phyloP scores from a whole-genome alignment of 1,140 invertebrate genomes.

The Drosophila virilis region DNA sequence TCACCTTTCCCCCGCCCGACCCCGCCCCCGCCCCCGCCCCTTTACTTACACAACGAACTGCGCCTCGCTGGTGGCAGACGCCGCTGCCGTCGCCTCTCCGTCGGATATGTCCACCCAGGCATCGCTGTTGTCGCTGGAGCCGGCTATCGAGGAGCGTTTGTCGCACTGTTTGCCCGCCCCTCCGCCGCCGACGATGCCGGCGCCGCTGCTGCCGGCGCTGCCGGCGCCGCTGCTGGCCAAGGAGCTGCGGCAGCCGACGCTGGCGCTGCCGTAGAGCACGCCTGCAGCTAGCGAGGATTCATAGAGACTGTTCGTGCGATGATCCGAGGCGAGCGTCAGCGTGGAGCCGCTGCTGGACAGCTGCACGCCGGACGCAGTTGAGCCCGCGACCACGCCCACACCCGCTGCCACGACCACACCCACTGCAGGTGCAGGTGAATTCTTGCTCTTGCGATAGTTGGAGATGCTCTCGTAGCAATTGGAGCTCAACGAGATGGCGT shows the following conservation, averaged over 20 bases:
- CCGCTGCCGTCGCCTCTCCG: conserved; percentile 41
- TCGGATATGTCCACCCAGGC: conserved; percentile 89
- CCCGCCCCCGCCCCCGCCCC: too few relatives aligned
- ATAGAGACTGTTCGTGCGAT: conserved; percentile 88
- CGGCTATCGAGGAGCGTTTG: conserved; percentile 79
- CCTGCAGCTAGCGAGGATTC: conserved; percentile 81
- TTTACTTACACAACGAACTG: conserved; percentile 85
- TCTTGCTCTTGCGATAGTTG: conserved; percentile 79
- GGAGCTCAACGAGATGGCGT: conserved; percentile 84
- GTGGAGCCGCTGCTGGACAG: conserved; percentile 85
- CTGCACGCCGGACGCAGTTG: conserved; percentile 84
- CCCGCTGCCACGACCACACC: conserved; percentile 70
- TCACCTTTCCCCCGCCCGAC: too few relatives aligned
- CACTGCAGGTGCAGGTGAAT: conserved; percentile 40
- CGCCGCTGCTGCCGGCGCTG: conserved; percentile 73
- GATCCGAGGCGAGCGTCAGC: conserved; percentile 87
- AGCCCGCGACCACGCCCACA: conserved; percentile 36
- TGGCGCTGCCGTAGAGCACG: conserved; percentile 85
- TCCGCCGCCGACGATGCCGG: conserved; percentile 56
- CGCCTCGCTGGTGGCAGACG: conserved; percentile 37
- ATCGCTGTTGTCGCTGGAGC: conserved; percentile 87
- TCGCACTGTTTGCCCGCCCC: conserved; percentile 38
- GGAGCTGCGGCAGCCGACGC: conserved; percentile 61
- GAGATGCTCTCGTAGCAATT: conserved; percentile 87
- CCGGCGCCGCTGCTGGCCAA: conserved; percentile 75